Conservation (phyloP, 2,113 vertebrate species). For the Thymallus thymallus region DNA sequence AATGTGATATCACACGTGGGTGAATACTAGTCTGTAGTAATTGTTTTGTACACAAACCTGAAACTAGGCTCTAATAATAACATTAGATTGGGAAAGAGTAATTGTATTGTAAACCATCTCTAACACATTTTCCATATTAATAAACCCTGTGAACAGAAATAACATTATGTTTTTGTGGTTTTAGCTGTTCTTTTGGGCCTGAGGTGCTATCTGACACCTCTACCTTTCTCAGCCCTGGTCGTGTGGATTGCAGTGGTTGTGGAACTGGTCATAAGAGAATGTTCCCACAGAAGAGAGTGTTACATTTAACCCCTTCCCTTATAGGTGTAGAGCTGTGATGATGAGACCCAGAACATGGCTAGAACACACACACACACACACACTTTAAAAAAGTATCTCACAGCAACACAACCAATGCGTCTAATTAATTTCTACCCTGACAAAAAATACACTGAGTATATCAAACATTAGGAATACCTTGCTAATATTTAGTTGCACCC, state of each 20-base stretch:
- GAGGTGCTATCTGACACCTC: slow-evolving; percentile 34
- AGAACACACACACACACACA: slow-evolving; percentile 5
- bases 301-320: slow-evolving; percentile 27
- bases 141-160: neutral
- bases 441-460: no score
- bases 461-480: no score
- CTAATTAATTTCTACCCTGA: no score
- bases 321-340: slow-evolving; percentile 9
- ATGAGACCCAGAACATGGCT: neutral
- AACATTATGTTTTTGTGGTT: neutral
- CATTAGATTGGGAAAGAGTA: no score
- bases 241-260: slow-evolving; percentile 23
- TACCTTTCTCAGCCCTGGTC: neutral
- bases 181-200: neutral
- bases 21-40: no score
- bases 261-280: slow-evolving; percentile 25
- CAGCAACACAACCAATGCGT: no score
- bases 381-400: neutral
- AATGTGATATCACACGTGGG: no score
- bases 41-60: no score
- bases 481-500: no score
- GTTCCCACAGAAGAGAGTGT: slow-evolving; percentile 46
- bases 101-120: neutral
- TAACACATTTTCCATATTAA: neutral
- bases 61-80: no score